Conservation (phyloP, 2,113 vertebrate species). For the Dolichallabes microphthalmus region DNA sequence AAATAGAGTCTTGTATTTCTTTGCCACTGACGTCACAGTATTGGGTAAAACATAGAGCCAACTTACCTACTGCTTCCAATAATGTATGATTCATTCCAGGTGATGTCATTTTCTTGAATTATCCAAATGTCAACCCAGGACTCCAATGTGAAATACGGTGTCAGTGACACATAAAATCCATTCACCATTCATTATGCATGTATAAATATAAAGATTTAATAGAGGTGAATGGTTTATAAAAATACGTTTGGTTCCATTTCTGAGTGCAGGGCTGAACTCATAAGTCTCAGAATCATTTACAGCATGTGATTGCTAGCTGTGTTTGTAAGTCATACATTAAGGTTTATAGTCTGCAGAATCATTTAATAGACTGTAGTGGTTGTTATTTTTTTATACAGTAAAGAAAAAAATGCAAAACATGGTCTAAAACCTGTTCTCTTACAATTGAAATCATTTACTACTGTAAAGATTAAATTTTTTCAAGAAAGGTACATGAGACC, state of each 20-base stretch:
- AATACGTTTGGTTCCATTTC: conserved; percentile 48
- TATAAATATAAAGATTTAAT: conserved; percentile 61
- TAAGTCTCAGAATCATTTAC: conserved; percentile 21
- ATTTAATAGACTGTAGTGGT: conserved; percentile 15
- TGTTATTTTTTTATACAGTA: background rate
- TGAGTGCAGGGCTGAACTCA: conserved; percentile 28
- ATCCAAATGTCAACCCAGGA: conserved; percentile 41
- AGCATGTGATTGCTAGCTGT: conserved; percentile 26
- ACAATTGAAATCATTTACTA: conserved; percentile 38
- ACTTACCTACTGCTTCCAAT: conserved; percentile 54
- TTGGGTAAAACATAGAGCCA: conserved; percentile 42
- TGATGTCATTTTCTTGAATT: conserved; percentile 51
- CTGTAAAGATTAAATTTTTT: conserved; percentile 23
- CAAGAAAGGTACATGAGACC: conserved; percentile 33
- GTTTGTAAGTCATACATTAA: conserved; percentile 13
- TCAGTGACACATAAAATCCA: conserved; percentile 48
- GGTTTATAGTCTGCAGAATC: conserved; percentile 27
- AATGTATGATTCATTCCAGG: conserved; percentile 46
- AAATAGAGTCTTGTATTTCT: conserved; percentile 56
- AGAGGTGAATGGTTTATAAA: conserved; percentile 52
- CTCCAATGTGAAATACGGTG: conserved; percentile 44
- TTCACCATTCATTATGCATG: conserved; percentile 50
- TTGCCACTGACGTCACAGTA: conserved; percentile 38
- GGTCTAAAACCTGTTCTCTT: conserved; percentile 16
- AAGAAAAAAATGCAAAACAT: conserved; percentile 29